A percentile compares a stretch with the other conserved stretches of the same genome.
phyloP scores from a whole-genome alignment of 2,113 vertebrate species.

The Zosterops hypoxanthus region DNA sequence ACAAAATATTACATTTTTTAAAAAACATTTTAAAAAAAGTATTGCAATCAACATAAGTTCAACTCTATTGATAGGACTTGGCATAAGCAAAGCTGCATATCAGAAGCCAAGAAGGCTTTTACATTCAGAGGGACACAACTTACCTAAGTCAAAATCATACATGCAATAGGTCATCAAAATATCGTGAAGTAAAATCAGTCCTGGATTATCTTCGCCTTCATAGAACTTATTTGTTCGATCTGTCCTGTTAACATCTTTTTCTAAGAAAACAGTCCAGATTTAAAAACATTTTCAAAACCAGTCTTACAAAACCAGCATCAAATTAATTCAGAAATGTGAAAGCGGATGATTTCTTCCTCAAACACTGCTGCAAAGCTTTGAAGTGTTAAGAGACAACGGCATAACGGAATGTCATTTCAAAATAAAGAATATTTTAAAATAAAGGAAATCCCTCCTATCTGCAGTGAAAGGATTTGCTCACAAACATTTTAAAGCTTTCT shows the following conservation, averaged over 20 bases:
- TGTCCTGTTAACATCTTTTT: slow-evolving; percentile 97
- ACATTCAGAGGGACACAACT: slow-evolving; percentile 63
- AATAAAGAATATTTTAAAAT: slow-evolving; percentile 45
- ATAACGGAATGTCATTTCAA: slow-evolving; percentile 25
- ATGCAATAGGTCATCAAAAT: slow-evolving; percentile 99
- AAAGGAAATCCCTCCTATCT: slow-evolving; percentile 5
- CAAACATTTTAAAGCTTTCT: slow-evolving; percentile 34
- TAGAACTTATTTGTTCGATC: slow-evolving; percentile 96
- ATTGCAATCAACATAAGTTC: neutral
- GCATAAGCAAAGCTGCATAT: neutral
- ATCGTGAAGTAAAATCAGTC: slow-evolving; percentile 92
- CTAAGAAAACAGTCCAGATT: slow-evolving; percentile 74
- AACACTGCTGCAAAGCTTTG: slow-evolving; percentile 40
- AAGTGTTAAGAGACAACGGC: slow-evolving; percentile 30
- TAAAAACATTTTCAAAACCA: slow-evolving; percentile 49
- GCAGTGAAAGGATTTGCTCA: slow-evolving; percentile 22
- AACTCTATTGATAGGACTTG: neutral
- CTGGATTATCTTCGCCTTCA: slow-evolving; percentile 93
- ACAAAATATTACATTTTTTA: neutral
- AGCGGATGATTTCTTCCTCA: slow-evolving; percentile 26
- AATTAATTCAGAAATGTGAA: slow-evolving; percentile 22
- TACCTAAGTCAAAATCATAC: slow-evolving; percentile 97
- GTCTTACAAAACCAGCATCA: slow-evolving; percentile 48
- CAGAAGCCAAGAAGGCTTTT: neutral
- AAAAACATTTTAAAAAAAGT: neutral